These are phyloP conservation scores for Drosophila navojoa DNA, from an alignment of 1,140 invertebrate genomes.

Conservation along the genomic window DNA sequence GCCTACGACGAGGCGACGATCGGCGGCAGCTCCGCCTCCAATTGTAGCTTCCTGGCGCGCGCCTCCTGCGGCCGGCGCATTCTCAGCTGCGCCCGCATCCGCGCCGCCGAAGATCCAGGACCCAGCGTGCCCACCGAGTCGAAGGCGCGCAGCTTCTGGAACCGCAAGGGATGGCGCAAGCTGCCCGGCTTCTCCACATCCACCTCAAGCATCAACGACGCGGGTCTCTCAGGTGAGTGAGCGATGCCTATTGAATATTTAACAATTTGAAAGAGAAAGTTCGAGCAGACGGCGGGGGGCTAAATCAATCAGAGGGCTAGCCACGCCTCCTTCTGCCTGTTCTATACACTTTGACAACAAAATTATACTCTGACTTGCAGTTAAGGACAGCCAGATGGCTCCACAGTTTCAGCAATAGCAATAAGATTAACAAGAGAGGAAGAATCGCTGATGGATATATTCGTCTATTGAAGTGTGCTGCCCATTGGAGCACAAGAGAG, in stretches of 20 bases:
- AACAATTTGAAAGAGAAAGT: too few species aligned
- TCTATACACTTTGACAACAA: too few species aligned
- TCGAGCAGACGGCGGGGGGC: too few species aligned
- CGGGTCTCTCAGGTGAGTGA: conserved; percentile 86
- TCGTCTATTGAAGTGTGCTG: too few species aligned
- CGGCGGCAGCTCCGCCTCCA: background rate
- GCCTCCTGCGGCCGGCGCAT: conserved; percentile 73
- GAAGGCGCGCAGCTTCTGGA: conserved; percentile 87
- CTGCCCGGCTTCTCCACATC: conserved; percentile 88
- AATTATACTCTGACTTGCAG: too few species aligned
- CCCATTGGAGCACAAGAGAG: background rate
- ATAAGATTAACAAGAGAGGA: conserved; percentile 5
- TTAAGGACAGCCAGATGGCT: conserved; percentile 1
- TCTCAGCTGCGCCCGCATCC: conserved; percentile 73
- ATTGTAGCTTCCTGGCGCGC: conserved; percentile 62
- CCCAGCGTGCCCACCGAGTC: conserved; percentile 68
- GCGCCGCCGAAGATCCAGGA: conserved; percentile 78
- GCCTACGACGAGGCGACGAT: conserved; percentile 50
- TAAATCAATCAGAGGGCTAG: too few species aligned
- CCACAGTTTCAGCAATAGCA: background rate
- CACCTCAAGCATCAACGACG: conserved; percentile 87
- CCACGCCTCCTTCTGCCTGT: too few species aligned
- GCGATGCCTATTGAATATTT: background rate
- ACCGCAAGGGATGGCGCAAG: conserved; percentile 91
- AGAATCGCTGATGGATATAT: conserved; percentile 21